Conservation (phyloP, 2,113 vertebrate species). For the Tachuris rubrigastra region DNA sequence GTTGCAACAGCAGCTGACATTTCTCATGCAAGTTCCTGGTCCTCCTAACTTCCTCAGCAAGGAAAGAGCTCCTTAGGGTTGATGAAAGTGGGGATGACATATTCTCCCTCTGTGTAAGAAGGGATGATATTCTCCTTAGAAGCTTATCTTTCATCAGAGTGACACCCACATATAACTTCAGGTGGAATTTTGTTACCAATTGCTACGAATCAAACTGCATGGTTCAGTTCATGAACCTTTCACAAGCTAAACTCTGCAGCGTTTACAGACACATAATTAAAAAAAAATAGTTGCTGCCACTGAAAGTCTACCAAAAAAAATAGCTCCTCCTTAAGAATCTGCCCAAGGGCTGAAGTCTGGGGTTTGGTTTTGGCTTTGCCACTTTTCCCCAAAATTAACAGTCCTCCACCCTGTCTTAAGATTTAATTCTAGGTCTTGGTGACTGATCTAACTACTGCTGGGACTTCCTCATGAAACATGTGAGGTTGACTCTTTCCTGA, state of each 20-base stretch:
- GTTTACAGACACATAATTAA: slow-evolving; percentile 52
- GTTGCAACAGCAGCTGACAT: background rate
- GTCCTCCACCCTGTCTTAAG: slow-evolving; percentile 17
- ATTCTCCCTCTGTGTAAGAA: background rate
- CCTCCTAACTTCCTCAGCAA: background rate
- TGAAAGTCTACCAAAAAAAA: slow-evolving; percentile 43
- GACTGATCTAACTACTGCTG: slow-evolving; percentile 8
- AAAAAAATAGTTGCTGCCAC: background rate
- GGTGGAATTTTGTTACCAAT: slow-evolving; percentile 15
- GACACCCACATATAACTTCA: slow-evolving; percentile 14
- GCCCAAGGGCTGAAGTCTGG: slow-evolving; percentile 56
- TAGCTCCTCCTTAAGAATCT: slow-evolving; percentile 44
- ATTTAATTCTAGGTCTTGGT: slow-evolving; percentile 40
- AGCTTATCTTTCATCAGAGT: slow-evolving; percentile 28
- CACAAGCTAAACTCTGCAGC: slow-evolving; percentile 38
- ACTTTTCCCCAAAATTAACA: slow-evolving; percentile 29
- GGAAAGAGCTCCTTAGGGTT: background rate
- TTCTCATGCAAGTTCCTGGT: background rate
- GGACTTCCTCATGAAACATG: background rate
- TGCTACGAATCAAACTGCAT: background rate
- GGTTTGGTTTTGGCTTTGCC: slow-evolving; percentile 24
- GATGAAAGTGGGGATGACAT: background rate
- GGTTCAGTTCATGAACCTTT: slow-evolving; percentile 48
- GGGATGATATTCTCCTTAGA: background rate
- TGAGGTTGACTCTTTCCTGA: background rate